Evolutionary conservation across 2,113 vertebrate species (phyloP), one percentile per base, ranked within the genome.

Genomic region (Stercorarius parasiticus): DNA sequence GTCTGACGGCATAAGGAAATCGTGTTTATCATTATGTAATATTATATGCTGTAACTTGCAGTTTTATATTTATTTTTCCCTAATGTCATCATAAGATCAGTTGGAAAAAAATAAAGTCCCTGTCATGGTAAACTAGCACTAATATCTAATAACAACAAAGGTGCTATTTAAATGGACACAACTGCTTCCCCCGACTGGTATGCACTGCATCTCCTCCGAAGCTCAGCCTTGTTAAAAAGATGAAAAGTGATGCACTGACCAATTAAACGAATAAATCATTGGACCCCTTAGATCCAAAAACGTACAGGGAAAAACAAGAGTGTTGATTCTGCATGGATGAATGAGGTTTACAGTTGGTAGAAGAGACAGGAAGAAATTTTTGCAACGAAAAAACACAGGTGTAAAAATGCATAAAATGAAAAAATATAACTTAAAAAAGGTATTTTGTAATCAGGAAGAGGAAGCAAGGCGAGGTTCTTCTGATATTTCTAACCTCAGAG

Each of bases 401-500:
- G 19, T 3, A 36, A 76, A 92, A 91, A 67, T 0, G 1, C 1
- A 0, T 4, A 73, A 36, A 2, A 45, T 1, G 3, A 74, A 70
- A 85, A 62, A 49, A 7, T 0, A 17, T 19, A 1, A 67, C 15
- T 65, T 45, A 30, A 55, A 55, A 58, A 34, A n/a, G 0, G 1
- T 30, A n/a, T 22, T 70, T 56, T 7, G 8, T 50, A 56, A 77
- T 30, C n/a, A 77, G 25, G 5, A 88, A 78, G 13, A 88, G 4
- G 5, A 59, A 77, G 19, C 23, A 72, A 89, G 25, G 18, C 4
- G 7, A 64, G 6, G 19, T 34, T 56, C 3, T 32, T 81, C 45
- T 59, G 17, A 1, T n/a, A 59, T 36, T 59, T 88, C 36, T 23
- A 79, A 1, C 6, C 14, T 40, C 49, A 61, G 10, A 56, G n/a